Conservation (phyloP, 2,797 vertebrate genomes). For the Darevskia nairensis region DNA sequence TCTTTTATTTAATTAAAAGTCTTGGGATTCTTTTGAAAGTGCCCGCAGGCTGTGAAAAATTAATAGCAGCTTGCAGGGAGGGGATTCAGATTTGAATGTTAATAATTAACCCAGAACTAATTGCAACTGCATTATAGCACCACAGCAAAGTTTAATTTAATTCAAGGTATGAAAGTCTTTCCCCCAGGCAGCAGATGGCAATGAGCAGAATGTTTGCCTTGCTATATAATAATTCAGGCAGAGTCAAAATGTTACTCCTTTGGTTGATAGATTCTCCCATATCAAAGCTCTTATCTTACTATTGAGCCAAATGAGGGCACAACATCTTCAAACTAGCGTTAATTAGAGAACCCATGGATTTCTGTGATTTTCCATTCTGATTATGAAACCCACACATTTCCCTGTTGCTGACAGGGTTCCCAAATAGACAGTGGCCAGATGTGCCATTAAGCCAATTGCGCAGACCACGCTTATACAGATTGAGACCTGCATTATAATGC, state of each 20-base stretch:
- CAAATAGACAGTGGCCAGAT: neutral
- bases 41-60: neutral
- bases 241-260: neutral
- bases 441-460: neutral
- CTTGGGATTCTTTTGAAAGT: slow-evolving; percentile 48
- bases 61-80: slow-evolving; percentile 31
- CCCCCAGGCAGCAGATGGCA: slow-evolving; percentile 39
- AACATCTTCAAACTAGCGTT: no score
- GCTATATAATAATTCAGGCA: neutral
- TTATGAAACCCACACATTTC: no score
- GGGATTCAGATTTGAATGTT: slow-evolving; percentile 53
- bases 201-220: slow-evolving; percentile 31
- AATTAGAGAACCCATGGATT: neutral
- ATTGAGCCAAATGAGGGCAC: neutral
- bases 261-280: neutral
- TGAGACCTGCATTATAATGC: neutral
- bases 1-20: slow-evolving; percentile 2
- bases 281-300: neutral
- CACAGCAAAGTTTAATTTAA: slow-evolving; percentile 44
- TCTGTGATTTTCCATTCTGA: neutral
- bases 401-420: neutral
- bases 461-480: neutral
- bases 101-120: slow-evolving; percentile 68
- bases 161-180: slow-evolving; percentile 35
- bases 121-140: slow-evolving; percentile 44